Percentiles rank a stretch among this genome's conserved stretches.
These are phyloP conservation scores for Hydrozoanthus tunicans DNA, from an alignment of 64 coral and sea anemone genomes.

Conservation along the genomic window DNA sequence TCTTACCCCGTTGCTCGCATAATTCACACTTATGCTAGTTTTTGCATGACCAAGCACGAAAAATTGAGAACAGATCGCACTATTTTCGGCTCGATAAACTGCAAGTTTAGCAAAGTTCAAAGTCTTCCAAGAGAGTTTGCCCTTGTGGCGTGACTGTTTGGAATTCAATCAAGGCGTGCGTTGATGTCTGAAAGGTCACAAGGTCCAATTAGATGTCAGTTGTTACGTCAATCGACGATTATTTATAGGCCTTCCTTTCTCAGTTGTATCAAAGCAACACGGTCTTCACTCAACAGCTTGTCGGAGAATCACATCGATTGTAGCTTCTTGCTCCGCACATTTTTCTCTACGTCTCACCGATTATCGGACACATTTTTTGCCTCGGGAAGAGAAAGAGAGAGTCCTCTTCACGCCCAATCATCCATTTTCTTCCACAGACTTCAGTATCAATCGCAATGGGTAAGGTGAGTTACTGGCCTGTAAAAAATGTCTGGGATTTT, in stretches of 20 bases:
- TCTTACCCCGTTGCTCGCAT: no score
- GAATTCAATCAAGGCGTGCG: constrained; percentile 29
- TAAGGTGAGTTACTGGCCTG: constrained; percentile 37
- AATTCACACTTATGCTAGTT: neutral
- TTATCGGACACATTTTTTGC: neutral
- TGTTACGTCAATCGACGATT: constrained; percentile 27
- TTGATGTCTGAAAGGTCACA: constrained; percentile 28
- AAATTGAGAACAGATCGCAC: neutral
- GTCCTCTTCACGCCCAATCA: neutral
- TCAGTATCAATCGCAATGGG: neutral
- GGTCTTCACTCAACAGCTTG: constrained; percentile 11
- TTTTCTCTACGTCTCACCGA: neutral
- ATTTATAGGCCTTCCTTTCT: constrained; percentile 40
- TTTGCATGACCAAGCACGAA: neutral
- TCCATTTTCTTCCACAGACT: neutral
- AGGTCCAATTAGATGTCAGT: constrained; percentile 18
- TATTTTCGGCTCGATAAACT: neutral
- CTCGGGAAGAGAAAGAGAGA: neutral
- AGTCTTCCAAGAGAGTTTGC: neutral
- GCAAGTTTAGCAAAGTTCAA: neutral
- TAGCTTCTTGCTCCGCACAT: neutral
- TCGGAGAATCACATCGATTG: neutral
- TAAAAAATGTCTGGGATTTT: neutral
- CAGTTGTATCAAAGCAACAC: neutral
- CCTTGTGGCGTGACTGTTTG: neutral